Base-by-base conservation (phyloP, 2,113 vertebrate genomes). In the Telmatochromis sp. region DNA sequence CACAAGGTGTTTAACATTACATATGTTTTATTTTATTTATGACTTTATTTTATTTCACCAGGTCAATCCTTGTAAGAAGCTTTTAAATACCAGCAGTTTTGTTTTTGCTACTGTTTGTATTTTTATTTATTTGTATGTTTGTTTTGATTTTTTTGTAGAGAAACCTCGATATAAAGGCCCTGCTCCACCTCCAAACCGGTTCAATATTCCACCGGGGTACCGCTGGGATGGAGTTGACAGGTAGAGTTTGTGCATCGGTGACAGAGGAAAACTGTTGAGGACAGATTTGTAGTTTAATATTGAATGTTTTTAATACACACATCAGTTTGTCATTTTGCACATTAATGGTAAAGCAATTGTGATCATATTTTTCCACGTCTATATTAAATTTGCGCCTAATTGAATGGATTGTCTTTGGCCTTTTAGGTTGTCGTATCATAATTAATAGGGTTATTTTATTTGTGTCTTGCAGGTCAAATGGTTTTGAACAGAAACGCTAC, bases 151-250 rank as follows among this genome's bases (percentile, higher is more conserved):
- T 14, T 15, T 91, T 75, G 21, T 78, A 99, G 99, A 95, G 58
- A 98, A 96, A 54, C 98, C 98, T 19, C 93, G 91, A n/a, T 99
- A 99, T 86, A 98, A 84, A 14, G 99, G 99, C 23, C 97, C 98
- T 35, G 85, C 96, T 1, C 99, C 99, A 19, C 99, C 98, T 0
- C 97, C 97, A 81, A 99, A 99, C 94, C 97, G 98, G 12, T 99
- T 98, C 53, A 98, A 98, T 85, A 95, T 99, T 53, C 97, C 94
- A 95, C 99, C 99, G 0, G 99, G 99, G 3, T 97, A 98, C 89
- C 98, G 98, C 87, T 99, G 99, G 99, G 99, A 99, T 13, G 99
- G 99, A 4, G 97, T 98, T 63, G 97, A 99, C 96, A 98, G 99
- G 99, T 99, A 94, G 17, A 51, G 9, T 75, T 9, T 31, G 9